Evolutionary conservation across 2,888 invertebrate species (phyloP).

Genomic region (Carterocephalus palaemon): DNA sequence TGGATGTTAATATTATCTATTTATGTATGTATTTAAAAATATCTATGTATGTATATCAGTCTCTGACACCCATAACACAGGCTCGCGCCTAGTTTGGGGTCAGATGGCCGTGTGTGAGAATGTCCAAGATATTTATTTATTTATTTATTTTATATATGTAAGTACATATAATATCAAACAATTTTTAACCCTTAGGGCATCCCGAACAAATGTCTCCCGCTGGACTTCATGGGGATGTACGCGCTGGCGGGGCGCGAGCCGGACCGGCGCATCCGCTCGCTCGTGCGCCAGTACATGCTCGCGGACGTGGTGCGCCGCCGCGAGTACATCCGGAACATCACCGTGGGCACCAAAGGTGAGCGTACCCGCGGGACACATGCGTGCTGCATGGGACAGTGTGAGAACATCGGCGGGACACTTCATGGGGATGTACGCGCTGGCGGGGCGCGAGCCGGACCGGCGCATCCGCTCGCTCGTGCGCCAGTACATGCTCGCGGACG

Average conservation of each 20-base stretch:
- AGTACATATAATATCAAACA: background rate
- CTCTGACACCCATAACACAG: too few species aligned
- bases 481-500: slow-evolving; percentile 92
- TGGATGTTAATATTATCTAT: too few species aligned
- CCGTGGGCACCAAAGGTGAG: slow-evolving; percentile 82
- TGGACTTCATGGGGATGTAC: slow-evolving; percentile 98
- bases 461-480: slow-evolving; percentile 83
- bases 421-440: slow-evolving; percentile 96
- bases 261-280: slow-evolving; percentile 84
- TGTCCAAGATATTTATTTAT: too few species aligned
- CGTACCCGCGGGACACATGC: too few species aligned
- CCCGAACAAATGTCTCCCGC: slow-evolving; percentile 92
- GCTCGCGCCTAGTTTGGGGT: too few species aligned
- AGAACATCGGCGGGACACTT: too few species aligned
- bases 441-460: slow-evolving; percentile 92
- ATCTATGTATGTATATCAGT: too few species aligned
- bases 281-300: slow-evolving; percentile 89
- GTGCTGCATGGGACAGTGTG: too few species aligned
- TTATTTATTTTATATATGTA: background rate
- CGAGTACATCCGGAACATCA: slow-evolving; percentile 93
- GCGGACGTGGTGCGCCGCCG: slow-evolving; percentile 93
- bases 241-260: slow-evolving; percentile 93
- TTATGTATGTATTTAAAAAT: too few species aligned
- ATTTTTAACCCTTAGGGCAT: slow-evolving; percentile 79
- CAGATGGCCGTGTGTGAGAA: too few species aligned